phyloP scores from a whole-genome alignment of 1,140 invertebrate species.

The Solenopsis invicta region DNA sequence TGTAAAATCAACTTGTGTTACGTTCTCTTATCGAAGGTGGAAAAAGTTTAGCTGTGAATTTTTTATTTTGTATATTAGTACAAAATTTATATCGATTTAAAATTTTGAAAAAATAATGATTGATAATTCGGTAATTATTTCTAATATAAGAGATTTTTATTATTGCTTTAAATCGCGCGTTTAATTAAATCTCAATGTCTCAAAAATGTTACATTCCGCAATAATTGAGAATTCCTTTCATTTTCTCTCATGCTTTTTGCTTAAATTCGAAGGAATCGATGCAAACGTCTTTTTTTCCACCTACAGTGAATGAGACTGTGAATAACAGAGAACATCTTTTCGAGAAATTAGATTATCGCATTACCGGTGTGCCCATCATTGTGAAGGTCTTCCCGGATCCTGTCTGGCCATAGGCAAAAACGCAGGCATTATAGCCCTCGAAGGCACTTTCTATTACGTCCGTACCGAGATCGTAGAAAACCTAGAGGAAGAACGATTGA shows the following conservation, averaged over 20 bases:
- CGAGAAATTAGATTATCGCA: conserved; percentile 68
- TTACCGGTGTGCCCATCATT: conserved; percentile 97
- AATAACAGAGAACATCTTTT: neutral
- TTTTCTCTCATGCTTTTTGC: neutral
- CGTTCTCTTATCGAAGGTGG: neutral
- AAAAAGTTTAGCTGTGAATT: conserved; percentile 5
- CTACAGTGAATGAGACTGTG: neutral
- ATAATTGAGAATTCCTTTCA: neutral
- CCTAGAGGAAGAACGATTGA: conserved; percentile 84
- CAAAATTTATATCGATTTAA: neutral
- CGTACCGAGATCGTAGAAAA: conserved; percentile 95
- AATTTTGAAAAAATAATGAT: neutral
- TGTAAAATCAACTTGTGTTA: neutral
- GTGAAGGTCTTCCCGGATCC: conserved; percentile 99
- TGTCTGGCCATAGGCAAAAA: conserved; percentile 98
- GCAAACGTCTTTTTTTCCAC: conserved; percentile 12
- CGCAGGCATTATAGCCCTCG: conserved; percentile 98
- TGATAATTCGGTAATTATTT: neutral
- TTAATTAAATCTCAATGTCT: neutral
- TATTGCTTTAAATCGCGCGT: neutral
- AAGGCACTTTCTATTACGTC: conserved; percentile 98
- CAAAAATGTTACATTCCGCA: neutral
- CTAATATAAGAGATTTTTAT: neutral
- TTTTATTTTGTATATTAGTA: neutral
- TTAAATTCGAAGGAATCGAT: neutral